Evolutionary conservation across 2,888 invertebrate species (phyloP).

Genomic region (Athripsodes cinereus): DNA sequence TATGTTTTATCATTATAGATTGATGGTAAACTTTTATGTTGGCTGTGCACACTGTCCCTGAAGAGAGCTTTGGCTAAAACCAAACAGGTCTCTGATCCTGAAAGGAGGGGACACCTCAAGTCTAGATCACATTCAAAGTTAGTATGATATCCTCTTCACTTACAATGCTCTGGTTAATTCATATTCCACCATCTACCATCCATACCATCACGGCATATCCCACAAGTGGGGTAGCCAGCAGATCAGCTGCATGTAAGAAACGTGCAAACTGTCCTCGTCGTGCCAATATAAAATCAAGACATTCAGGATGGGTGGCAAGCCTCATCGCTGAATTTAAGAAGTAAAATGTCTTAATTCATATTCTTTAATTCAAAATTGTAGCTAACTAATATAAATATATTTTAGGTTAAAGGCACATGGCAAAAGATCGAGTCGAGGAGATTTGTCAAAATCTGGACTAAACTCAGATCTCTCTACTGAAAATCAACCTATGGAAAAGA

Average conservation of each 20-base stretch:
- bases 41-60: constrained; percentile 90
- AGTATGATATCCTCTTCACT: neutral
- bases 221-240: no score
- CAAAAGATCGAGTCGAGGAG: constrained; percentile 66
- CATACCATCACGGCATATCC: no score
- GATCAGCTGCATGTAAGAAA: no score
- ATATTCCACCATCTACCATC: no score
- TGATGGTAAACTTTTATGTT: constrained; percentile 91
- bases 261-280: no score
- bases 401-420: constrained; percentile 60
- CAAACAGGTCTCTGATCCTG: constrained; percentile 65
- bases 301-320: no score
- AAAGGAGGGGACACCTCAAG: constrained; percentile 48
- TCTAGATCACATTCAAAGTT: constrained; percentile 47
- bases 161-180: neutral
- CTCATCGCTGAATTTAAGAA: no score
- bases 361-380: neutral
- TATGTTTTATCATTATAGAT: constrained; percentile 55
- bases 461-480: constrained; percentile 38
- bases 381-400: neutral
- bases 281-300: no score
- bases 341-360: no score
- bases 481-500: constrained; percentile 44
- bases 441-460: constrained; percentile 53
- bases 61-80: constrained; percentile 89